A percentile compares a stretch with the other conserved stretches of the same genome.
Evolutionary conservation across 2,797 vertebrate species (phyloP).

Genomic region (Odontamblyopus lacepedii): DNA sequence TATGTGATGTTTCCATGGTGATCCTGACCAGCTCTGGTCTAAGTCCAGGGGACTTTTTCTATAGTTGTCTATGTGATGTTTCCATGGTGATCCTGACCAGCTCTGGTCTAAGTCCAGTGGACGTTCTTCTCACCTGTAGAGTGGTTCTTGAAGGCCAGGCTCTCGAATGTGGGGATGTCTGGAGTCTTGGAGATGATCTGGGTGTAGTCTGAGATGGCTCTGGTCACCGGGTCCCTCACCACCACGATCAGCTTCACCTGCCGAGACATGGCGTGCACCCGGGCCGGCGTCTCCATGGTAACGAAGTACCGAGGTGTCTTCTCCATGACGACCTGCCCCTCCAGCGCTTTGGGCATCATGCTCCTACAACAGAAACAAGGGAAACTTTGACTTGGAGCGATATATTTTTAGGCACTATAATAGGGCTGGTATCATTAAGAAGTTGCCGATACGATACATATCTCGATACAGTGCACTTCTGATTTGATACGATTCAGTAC

Average conservation of each 20-base stretch:
- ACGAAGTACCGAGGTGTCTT: slow-evolving; percentile 85
- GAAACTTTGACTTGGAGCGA: not conserved
- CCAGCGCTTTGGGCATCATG: slow-evolving; percentile 84
- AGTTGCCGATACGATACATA: no score
- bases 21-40: no score
- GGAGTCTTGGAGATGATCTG: slow-evolving; percentile 85
- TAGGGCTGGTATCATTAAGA: no score
- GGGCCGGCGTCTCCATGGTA: slow-evolving; percentile 76
- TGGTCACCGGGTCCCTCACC: slow-evolving; percentile 82
- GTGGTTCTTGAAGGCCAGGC: slow-evolving; percentile 80
- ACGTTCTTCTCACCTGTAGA: slow-evolving; percentile 51
- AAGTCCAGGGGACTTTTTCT: no score
- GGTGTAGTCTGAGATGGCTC: slow-evolving; percentile 85
- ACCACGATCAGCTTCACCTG: slow-evolving; percentile 83
- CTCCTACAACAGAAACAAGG: slow-evolving; percentile 59
- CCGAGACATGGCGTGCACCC: slow-evolving; percentile 79
- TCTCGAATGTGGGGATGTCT: slow-evolving; percentile 78
- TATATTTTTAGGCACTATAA: no score
- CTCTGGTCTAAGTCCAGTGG: not conserved
- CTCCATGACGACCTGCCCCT: slow-evolving; percentile 85
- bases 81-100: no score
- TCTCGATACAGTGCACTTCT: no score
- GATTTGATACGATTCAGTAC: no score
- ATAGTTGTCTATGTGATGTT: no score
- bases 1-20: no score